These are phyloP conservation scores for Dipus sagitta DNA, from an alignment of 2,797 vertebrate species.

Conservation along the genomic window DNA sequence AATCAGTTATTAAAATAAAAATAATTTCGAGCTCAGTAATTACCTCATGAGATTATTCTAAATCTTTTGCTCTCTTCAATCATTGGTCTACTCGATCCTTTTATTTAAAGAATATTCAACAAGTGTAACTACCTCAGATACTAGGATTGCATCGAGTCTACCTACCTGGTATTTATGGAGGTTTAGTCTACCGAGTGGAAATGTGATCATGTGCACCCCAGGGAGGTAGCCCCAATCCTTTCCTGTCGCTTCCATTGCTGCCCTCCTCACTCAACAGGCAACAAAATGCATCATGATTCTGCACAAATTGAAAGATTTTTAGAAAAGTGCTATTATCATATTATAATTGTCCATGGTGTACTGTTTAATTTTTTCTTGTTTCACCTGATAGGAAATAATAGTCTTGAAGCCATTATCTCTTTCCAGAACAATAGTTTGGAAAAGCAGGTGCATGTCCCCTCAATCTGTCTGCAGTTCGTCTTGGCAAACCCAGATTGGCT, in stretches of 20 bases:
- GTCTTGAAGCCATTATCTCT: conserved; percentile 71
- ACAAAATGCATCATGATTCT: conserved; percentile 26
- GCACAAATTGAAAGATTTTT: neutral
- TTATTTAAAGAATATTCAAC: neutral
- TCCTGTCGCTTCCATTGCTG: neutral
- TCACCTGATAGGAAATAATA: conserved; percentile 58
- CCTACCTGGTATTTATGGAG: neutral
- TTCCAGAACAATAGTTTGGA: conserved; percentile 78
- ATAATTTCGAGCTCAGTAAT: neutral
- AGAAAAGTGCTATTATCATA: neutral
- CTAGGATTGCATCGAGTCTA: neutral
- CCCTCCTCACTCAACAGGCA: neutral
- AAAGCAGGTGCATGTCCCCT: conserved; percentile 84
- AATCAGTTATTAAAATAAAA: neutral
- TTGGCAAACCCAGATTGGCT: conserved; percentile 78
- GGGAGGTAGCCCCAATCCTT: neutral
- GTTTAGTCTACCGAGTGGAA: neutral
- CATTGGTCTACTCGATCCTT: neutral
- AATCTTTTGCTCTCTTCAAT: neutral
- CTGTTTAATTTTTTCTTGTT: neutral
- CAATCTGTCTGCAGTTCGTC: conserved; percentile 77
- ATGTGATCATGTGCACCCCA: neutral
- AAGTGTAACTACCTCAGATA: neutral
- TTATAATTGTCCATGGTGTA: neutral
- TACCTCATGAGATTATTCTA: neutral